phyloP scores from a whole-genome alignment of 2,113 vertebrate species.

The Poeciliopsis occidentalis region DNA sequence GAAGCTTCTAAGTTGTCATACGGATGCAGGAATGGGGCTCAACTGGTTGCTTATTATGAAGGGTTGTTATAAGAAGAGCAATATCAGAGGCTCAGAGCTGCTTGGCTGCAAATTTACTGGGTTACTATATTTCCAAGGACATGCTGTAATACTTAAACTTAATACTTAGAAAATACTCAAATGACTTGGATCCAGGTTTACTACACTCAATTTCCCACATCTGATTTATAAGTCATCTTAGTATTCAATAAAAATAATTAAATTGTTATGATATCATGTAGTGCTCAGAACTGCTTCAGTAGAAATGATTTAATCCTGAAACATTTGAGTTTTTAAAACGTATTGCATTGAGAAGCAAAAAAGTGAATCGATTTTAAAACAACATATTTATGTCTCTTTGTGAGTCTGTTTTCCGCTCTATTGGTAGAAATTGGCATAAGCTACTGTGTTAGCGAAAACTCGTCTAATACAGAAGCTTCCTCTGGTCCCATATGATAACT shows the following conservation, averaged over 20 bases:
- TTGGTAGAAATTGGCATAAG: neutral
- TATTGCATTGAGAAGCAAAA: neutral
- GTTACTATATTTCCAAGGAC: neutral
- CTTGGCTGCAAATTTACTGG: neutral
- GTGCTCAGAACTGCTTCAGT: too few species aligned
- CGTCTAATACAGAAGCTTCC: neutral
- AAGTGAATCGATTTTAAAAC: too few species aligned
- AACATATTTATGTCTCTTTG: neutral
- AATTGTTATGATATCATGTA: too few species aligned
- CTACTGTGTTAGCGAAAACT: neutral
- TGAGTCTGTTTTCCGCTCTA: neutral
- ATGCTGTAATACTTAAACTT: neutral
- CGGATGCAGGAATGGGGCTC: neutral
- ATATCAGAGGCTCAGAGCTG: neutral
- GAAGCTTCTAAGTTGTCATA: too few species aligned
- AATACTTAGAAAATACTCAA: neutral
- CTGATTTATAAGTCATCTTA: too few species aligned
- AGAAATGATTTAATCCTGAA: neutral
- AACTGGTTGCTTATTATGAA: neutral
- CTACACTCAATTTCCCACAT: too few species aligned
- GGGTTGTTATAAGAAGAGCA: neutral
- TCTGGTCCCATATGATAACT: neutral
- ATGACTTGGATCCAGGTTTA: neutral
- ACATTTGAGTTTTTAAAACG: neutral
- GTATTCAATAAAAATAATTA: too few species aligned